A percentile compares a stretch with the other conserved stretches of the same genome.
These are phyloP conservation scores for Threskiornis aethiopicus DNA, from an alignment of 2,797 vertebrate genomes.

Conservation along the genomic window DNA sequence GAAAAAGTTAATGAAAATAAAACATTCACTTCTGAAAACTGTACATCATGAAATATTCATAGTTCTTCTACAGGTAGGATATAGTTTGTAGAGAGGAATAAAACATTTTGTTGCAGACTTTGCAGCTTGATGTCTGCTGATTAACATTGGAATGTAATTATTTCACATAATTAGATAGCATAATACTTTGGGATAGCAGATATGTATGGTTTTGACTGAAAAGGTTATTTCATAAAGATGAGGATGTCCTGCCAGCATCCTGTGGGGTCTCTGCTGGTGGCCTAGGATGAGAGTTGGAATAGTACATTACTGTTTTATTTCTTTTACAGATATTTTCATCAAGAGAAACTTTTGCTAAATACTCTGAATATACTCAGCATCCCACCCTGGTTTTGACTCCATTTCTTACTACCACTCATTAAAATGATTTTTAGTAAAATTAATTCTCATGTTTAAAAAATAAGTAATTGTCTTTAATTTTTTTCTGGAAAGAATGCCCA, in stretches of 20 bases:
- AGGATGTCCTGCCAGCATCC: background rate
- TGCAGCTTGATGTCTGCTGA: background rate
- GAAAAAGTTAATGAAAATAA: conserved; percentile 25
- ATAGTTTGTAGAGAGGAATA: background rate
- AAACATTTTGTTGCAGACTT: background rate
- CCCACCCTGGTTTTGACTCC: background rate
- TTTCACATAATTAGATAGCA: background rate
- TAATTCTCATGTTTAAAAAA: background rate
- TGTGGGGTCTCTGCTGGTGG: background rate
- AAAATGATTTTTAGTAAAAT: background rate
- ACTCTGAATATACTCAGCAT: background rate
- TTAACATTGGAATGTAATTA: conserved; percentile 5
- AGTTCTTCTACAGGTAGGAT: background rate
- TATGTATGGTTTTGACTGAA: background rate
- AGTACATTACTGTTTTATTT: background rate
- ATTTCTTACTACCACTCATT: background rate
- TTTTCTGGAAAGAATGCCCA: background rate
- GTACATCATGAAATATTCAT: conserved; percentile 29
- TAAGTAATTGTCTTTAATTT: background rate
- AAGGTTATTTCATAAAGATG: background rate
- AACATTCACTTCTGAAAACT: background rate
- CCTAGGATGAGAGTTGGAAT: background rate
- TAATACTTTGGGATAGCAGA: background rate
- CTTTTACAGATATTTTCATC: background rate
- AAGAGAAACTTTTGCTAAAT: background rate